Base-by-base conservation (phyloP, 2,888 invertebrate genomes). In the Ichneumoninae sp. region DNA sequence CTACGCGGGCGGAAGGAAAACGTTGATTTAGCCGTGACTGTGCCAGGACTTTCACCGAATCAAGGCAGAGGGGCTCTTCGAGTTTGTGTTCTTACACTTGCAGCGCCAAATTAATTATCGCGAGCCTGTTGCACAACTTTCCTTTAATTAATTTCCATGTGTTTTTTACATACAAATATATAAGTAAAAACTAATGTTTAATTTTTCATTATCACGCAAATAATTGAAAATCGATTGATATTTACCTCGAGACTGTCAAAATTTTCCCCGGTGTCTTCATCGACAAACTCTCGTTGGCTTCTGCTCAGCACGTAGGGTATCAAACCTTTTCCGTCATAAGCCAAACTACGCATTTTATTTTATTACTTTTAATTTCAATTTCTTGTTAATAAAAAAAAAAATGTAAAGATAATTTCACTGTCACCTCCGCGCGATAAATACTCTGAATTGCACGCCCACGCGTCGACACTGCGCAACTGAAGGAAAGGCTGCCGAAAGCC, bases 211-310 rank as follows among this genome's bases (percentile, higher is more conserved):
- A 33, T 60, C 19, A 10, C 5, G 19, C 10, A 40, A 36, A 19
- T 36, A 13, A 22, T 19, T 66, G 8, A 22, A 52, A 16, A 52
- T 36, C 16, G 6, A 19, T 26, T 30, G 16, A 40, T 26, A 75
- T 76, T 83, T 87, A 90, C 90, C 88, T 88, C 81, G 66, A 90
- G 86, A 40, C 87, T 88, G 81, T 90, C 89, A 40, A 81, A 22
- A 78, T 74, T 68, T 33, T 47, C 84, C 26, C 81, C 86, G 13
- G 69, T 22, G 7, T 79, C 69, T 52, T 79, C 73, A 54, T 68
- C 83, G 26, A 81, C 83, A 30, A 75, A 70, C 4, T 68, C 78
- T 44, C 69, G 76, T 19, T 69, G 88, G 65, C 80, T 85, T 65
- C 79, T 88, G 81, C 86, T 79, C 30, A 82, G 52, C 81, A 89